A percentile compares a stretch with the other conserved stretches of the same genome.
Conservation (phyloP, 2,888 invertebrate genomes). For the Macroteleia sp. region DNA sequence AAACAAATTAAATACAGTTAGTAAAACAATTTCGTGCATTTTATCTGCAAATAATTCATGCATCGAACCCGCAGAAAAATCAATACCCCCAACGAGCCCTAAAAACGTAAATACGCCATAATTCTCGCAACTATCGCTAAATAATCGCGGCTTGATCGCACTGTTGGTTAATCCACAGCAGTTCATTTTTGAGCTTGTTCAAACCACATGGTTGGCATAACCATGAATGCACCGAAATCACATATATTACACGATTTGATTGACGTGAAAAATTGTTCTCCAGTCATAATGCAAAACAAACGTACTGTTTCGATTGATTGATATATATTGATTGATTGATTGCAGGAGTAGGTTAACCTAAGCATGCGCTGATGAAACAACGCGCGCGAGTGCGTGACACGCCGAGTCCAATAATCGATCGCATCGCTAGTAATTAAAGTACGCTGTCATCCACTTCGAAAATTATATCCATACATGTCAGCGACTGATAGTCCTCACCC, state of each 20-base stretch:
- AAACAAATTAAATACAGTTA: conserved; percentile 14
- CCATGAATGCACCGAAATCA: too few species aligned
- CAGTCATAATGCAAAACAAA: too few species aligned
- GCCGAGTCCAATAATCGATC: conserved; percentile 41
- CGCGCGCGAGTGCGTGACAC: conserved; percentile 27
- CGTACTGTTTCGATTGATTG: too few species aligned
- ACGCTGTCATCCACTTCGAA: conserved; percentile 61
- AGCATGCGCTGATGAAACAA: conserved; percentile 19
- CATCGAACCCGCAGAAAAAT: background rate
- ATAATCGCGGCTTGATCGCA: conserved; percentile 7
- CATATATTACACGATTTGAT: too few species aligned
- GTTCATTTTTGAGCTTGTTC: conserved; percentile 12
- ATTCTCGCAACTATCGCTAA: conserved; percentile 4
- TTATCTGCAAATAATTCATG: conserved; percentile 14
- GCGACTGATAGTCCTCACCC: conserved; percentile 45
- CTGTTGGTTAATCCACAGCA: conserved; percentile 2
- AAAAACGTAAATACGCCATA: conserved; percentile 18
- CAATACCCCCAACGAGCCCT: background rate
- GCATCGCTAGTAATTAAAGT: conserved; percentile 58
- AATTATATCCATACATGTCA: conserved; percentile 60
- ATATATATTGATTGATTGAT: conserved; percentile 25
- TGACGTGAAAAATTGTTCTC: too few species aligned
- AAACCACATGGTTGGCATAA: conserved; percentile 8
- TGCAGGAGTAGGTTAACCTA: conserved; percentile 44
- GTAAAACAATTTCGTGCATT: conserved; percentile 6